Evolutionary conservation across 2,113 vertebrate genomes (phyloP), one percentile per base, ranked within the genome.

Genomic region (Lophius piscatorius): DNA sequence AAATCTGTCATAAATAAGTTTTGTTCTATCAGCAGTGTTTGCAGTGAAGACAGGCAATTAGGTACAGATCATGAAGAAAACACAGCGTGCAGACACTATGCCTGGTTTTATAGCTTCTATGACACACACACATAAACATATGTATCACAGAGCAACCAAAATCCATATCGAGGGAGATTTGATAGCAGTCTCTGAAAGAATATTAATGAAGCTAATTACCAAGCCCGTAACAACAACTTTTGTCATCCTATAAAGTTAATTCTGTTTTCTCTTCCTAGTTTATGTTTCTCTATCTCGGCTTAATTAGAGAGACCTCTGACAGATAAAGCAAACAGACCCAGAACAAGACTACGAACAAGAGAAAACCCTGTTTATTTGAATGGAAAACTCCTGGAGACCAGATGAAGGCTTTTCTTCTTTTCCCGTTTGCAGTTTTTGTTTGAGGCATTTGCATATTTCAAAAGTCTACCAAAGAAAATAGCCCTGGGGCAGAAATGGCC

Each of bases 401-500:
- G 76, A 86, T 87, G 83, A 82, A 76, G 71, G 38, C 52, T 76
- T 79, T 71, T 59, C 38, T 35, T 40, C 60, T 84, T 68, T 85
- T 76, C 41, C 71, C 35, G 60, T 84, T 70, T 14, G 63, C 73
- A 65, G 66, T 83, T 88, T 81, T 86, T 75, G 70, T 79, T 79
- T 58, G 74, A 78, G 62, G 70, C 71, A 89, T 89, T 88, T 76
- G 75, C 86, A 90, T 89, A 85, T 90, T 87, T 87, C 74, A 74
- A 89, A 85, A 87, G 83, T 86, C 85, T 70, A 84, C 81, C 82
- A 85, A 80, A 87, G 83, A 88, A 87, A 90, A 90, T 86, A 89
- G 83, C 89, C 84, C 20, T 48, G 71, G 79, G 87, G 83, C 74
- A 76, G 77, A 82, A 87, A 81, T 66, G 81, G 70, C 54, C 76